Evolutionary conservation across 2,888 invertebrate species (phyloP).

Genomic region (Apamea anceps): DNA sequence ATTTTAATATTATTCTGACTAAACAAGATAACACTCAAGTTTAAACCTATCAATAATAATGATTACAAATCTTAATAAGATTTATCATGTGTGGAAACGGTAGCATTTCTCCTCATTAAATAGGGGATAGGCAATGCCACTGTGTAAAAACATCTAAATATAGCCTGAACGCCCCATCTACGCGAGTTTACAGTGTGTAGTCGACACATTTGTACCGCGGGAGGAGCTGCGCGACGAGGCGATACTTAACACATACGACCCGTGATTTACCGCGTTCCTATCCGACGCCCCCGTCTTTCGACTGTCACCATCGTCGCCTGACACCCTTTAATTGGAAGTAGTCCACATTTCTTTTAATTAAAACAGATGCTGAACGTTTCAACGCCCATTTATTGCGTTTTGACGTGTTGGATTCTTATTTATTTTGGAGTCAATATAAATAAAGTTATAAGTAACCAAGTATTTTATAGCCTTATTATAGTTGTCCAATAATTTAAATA

Average conservation of each 20-base stretch:
- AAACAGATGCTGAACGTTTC: constrained; percentile 56
- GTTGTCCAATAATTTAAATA: background rate
- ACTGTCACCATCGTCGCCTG: constrained; percentile 58
- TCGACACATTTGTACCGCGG: constrained; percentile 85
- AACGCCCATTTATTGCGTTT: constrained; percentile 51
- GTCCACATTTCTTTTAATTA: constrained; percentile 63
- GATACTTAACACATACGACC: constrained; percentile 80
- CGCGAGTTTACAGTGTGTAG: constrained; percentile 77
- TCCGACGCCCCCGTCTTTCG: constrained; percentile 54
- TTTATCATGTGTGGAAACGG: constrained; percentile 29
- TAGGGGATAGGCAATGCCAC: constrained; percentile 24
- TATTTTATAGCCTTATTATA: background rate
- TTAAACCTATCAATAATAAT: constrained; percentile 10
- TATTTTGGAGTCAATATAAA: constrained; percentile 42
- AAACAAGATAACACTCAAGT: constrained; percentile 25
- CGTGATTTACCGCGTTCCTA: constrained; percentile 79
- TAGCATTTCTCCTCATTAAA: constrained; percentile 23
- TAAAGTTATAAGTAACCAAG: constrained; percentile 4
- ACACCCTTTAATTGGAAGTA: constrained; percentile 68
- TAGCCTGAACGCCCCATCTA: constrained; percentile 76
- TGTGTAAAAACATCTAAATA: constrained; percentile 71
- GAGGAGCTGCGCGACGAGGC: constrained; percentile 70
- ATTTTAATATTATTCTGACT: constrained; percentile 29
- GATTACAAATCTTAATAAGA: constrained; percentile 5
- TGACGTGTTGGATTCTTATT: constrained; percentile 52